Conservation (phyloP, 2,113 vertebrate genomes). For the Tiliqua scincoides region DNA sequence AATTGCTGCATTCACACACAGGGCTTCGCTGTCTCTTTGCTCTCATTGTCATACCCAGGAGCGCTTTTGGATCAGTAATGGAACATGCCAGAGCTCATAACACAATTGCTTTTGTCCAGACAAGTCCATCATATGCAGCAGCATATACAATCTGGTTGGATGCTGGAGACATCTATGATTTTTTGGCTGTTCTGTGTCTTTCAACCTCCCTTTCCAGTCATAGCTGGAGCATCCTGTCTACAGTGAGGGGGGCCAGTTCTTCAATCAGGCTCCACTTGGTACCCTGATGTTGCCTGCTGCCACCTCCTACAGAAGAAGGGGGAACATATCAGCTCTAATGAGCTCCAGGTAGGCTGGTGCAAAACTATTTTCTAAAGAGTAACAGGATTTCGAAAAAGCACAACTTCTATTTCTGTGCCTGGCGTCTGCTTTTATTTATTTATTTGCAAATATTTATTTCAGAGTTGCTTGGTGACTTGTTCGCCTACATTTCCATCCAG, state of each 20-base stretch:
- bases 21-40: not conserved
- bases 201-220: too few relatives aligned
- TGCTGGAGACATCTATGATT: not conserved
- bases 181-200: too few relatives aligned
- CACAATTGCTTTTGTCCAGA: not conserved
- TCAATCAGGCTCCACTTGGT: not conserved
- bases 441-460: conserved; percentile 20
- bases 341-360: not conserved
- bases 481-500: conserved; percentile 4
- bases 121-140: not conserved
- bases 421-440: not conserved
- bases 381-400: not conserved
- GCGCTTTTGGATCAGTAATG: not conserved
- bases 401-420: not conserved
- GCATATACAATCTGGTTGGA: too few relatives aligned
- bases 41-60: not conserved
- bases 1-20: not conserved
- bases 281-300: not conserved
- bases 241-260: not conserved
- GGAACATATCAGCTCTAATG: not conserved
- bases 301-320: not conserved
- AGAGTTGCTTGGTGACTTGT: conserved; percentile 5
- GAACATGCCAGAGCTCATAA: not conserved
- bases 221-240: not conserved
- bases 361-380: not conserved